Evolutionary conservation across 2,113 vertebrate genomes (phyloP).

Genomic region (Petroica traversi): DNA sequence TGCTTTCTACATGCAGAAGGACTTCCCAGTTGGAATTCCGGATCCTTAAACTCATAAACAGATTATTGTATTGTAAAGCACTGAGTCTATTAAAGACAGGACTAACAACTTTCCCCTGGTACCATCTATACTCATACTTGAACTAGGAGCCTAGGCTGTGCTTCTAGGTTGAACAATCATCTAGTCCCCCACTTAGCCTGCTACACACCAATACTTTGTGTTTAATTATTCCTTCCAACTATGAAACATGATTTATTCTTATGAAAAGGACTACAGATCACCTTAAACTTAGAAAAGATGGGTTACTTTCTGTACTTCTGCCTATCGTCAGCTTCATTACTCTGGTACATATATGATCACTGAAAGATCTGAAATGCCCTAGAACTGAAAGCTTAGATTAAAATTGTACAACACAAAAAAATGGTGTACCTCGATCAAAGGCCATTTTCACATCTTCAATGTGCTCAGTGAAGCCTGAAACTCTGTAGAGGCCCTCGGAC

Average conservation of each 20-base stretch:
- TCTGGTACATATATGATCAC: neutral
- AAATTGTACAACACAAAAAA: neutral
- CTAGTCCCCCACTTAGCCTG: neutral
- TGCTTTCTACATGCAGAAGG: neutral
- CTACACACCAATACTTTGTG: neutral
- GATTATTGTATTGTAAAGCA: neutral
- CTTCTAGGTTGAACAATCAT: neutral
- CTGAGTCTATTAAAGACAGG: neutral
- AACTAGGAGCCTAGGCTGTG: neutral
- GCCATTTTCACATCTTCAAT: constrained; percentile 94
- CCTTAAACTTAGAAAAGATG: neutral
- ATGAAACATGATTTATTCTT: neutral
- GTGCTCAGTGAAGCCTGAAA: constrained; percentile 96
- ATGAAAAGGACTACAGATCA: neutral
- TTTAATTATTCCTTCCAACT: neutral
- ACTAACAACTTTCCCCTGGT: neutral
- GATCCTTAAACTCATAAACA: neutral
- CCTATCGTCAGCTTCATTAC: neutral
- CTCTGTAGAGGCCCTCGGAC: constrained; percentile 95
- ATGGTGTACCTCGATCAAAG: constrained; percentile 89
- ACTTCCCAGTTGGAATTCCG: neutral
- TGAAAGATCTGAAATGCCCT: neutral
- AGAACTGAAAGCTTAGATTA: neutral
- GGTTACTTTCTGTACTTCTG: neutral
- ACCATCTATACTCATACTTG: neutral